A percentile compares a stretch with the other conserved stretches of the same genome.
These are phyloP conservation scores for Sylvilagus floridanus DNA, from an alignment of 2,797 vertebrate species.

Conservation along the genomic window DNA sequence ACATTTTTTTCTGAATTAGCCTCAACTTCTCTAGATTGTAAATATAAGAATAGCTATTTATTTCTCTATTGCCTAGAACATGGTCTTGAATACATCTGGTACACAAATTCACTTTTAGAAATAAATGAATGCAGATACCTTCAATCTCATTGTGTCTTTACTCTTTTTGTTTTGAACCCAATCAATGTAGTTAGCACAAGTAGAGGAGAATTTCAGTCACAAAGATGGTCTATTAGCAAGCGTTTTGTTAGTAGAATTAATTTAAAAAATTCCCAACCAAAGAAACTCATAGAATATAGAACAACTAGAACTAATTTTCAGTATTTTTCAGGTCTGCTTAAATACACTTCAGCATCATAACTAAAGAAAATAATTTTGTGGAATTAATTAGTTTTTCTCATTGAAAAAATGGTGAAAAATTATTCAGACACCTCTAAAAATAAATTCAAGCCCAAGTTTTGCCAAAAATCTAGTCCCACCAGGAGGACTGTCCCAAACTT, in stretches of 20 bases:
- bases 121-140: slow-evolving; percentile 4
- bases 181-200: neutral
- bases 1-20: neutral
- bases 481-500: neutral
- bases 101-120: slow-evolving; percentile 15
- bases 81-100: neutral
- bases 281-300: neutral
- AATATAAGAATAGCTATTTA: neutral
- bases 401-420: slow-evolving; percentile 34
- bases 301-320: slow-evolving; percentile 3
- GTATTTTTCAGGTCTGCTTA: slow-evolving; percentile 8
- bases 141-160: neutral
- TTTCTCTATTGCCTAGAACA: slow-evolving; percentile 17
- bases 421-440: neutral
- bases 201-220: neutral
- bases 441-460: neutral
- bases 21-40: neutral
- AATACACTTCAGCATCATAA: neutral
- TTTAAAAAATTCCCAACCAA: neutral
- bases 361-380: slow-evolving; percentile 30
- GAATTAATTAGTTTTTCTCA: slow-evolving; percentile 45
- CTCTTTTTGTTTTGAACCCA: neutral
- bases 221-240: neutral
- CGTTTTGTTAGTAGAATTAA: slow-evolving; percentile 33
- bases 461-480: neutral